A percentile compares a stretch with the other conserved stretches of the same genome.
These are phyloP conservation scores for Sylvilagus bachmani DNA, from an alignment of 2,113 vertebrate genomes.

Conservation along the genomic window DNA sequence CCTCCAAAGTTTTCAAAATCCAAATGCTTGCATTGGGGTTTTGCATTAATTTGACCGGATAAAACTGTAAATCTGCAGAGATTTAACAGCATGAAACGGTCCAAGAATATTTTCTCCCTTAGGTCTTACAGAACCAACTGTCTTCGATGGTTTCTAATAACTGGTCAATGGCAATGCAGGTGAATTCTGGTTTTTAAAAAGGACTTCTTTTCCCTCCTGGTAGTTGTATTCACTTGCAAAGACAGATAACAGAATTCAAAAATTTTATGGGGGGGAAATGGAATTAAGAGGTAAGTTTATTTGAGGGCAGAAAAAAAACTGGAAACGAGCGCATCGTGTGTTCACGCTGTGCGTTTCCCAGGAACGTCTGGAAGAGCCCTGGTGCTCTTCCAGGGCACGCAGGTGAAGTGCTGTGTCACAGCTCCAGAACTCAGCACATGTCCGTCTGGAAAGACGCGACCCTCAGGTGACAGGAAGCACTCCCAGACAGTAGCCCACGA, in stretches of 20 bases:
- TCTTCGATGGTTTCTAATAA: slow-evolving; percentile 84
- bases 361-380: too few relatives aligned
- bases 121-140: slow-evolving; percentile 88
- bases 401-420: background rate
- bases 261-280: too few relatives aligned
- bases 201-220: slow-evolving; percentile 7
- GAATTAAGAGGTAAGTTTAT: too few relatives aligned
- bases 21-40: slow-evolving; percentile 99
- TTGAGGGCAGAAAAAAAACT: too few relatives aligned
- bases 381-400: background rate
- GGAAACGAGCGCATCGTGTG: too few relatives aligned
- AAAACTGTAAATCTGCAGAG: slow-evolving; percentile 98
- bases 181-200: slow-evolving; percentile 72
- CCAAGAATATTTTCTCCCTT: slow-evolving; percentile 92
- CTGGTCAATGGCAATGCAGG: slow-evolving; percentile 79
- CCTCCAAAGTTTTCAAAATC: slow-evolving; percentile 99
- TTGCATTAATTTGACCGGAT: slow-evolving; percentile 99
- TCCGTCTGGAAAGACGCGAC: background rate
- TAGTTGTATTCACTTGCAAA: slow-evolving; percentile 16
- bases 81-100: slow-evolving; percentile 98
- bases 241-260: background rate
- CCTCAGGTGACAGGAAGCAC: background rate
- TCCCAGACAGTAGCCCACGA: background rate
- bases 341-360: too few relatives aligned
- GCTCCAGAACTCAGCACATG: background rate